Percentiles rank a stretch among this genome's conserved stretches.
phyloP scores from a whole-genome alignment of 2,888 invertebrate species.

The Opisthograptis luteolata region DNA sequence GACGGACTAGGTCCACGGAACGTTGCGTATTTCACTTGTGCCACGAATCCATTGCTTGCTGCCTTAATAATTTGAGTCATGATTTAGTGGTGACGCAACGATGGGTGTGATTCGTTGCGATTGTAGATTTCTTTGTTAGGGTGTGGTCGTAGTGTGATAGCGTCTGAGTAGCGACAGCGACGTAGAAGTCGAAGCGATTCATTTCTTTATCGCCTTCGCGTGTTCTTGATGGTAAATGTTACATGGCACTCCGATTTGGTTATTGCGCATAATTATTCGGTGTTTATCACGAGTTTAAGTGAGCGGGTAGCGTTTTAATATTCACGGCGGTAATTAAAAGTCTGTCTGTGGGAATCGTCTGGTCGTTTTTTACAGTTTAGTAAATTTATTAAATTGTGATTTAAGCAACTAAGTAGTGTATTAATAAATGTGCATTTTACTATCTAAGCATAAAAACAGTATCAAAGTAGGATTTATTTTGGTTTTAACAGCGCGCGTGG shows the following conservation, averaged over 20 bases:
- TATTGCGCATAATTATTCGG: conserved; percentile 1
- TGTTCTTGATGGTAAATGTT: conserved; percentile 4
- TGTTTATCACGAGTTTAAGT: neutral
- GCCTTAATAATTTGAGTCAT: neutral
- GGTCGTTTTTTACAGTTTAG: no score
- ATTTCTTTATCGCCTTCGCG: conserved; percentile 21
- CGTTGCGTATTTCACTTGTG: conserved; percentile 4
- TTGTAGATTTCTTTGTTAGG: conserved; percentile 26
- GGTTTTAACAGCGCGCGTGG: no score
- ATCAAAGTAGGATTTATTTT: no score
- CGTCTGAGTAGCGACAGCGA: conserved; percentile 47
- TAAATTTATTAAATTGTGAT: no score
- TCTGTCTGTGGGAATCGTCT: no score
- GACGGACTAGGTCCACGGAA: conserved; percentile 5
- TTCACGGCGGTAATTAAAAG: no score
- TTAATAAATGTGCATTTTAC: no score
- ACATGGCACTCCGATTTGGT: conserved; percentile 30
- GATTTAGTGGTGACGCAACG: neutral
- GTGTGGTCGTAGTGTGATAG: conserved; percentile 41
- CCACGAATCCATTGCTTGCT: conserved; percentile 21
- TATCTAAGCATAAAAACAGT: no score
- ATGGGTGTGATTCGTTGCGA: conserved; percentile 30
- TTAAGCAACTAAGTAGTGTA: no score
- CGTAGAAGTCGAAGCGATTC: conserved; percentile 55
- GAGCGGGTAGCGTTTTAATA: no score